Evolutionary conservation across 2,113 vertebrate species (phyloP).

Genomic region (Hyla sarda): DNA sequence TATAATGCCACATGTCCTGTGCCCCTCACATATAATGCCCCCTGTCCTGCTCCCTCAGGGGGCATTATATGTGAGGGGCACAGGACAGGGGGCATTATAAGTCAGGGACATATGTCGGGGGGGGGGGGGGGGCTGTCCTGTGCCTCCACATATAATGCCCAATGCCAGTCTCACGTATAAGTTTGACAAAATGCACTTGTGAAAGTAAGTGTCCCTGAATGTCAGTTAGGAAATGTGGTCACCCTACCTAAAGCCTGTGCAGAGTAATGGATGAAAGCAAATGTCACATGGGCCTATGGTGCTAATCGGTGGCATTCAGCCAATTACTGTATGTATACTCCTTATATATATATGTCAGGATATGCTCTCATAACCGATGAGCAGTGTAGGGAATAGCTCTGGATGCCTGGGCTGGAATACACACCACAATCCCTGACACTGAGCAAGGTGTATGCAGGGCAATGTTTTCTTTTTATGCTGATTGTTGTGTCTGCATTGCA

Average conservation of each 20-base stretch:
- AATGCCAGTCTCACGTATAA: too few relatives aligned
- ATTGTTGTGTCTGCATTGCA: slow-evolving; percentile 55
- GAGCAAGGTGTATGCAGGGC: neutral
- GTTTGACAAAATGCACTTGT: too few relatives aligned
- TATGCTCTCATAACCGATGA: neutral
- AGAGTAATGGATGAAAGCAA: neutral
- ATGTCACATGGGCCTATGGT: neutral
- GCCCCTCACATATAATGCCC: too few relatives aligned
- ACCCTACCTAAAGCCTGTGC: slow-evolving; percentile 9
- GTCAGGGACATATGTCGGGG: too few relatives aligned
- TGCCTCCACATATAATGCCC: too few relatives aligned
- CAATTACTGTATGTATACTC: neutral
- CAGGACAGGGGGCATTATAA: too few relatives aligned
- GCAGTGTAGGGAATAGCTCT: neutral
- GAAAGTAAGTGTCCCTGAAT: too few relatives aligned
- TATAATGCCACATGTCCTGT: too few relatives aligned
- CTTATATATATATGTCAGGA: neutral
- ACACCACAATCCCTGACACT: neutral
- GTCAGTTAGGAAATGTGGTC: too few relatives aligned
- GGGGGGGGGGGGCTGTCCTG: too few relatives aligned
- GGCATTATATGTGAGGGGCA: too few relatives aligned
- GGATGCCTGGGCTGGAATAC: neutral
- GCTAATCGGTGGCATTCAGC: slow-evolving; percentile 7
- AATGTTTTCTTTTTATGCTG: slow-evolving; percentile 32
- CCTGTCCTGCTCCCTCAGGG: too few relatives aligned